Conservation (phyloP, 2,888 invertebrate genomes). For the Acleris sparsana region DNA sequence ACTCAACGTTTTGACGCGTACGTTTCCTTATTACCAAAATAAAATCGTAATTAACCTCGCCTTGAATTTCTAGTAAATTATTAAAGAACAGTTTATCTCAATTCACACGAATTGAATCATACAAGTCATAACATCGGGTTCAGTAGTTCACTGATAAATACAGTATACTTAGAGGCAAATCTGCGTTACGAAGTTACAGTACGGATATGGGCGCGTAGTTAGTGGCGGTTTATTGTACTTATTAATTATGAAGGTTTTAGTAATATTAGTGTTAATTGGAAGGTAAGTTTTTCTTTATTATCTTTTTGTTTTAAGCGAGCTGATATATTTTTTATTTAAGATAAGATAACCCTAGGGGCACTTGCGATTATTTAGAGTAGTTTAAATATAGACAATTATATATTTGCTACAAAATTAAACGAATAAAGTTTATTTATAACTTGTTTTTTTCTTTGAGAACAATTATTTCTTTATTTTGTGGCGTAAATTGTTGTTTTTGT, state of each 20-base stretch:
- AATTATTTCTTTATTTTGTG: too few species aligned
- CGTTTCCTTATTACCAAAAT: too few species aligned
- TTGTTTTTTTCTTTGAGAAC: too few species aligned
- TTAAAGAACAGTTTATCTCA: constrained; percentile 6
- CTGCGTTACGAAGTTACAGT: constrained; percentile 21
- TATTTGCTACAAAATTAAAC: too few species aligned
- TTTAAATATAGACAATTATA: too few species aligned
- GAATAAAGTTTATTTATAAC: too few species aligned
- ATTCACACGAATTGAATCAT: constrained; percentile 9
- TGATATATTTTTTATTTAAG: too few species aligned
- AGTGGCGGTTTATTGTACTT: constrained; percentile 13
- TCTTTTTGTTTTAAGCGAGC: background rate
- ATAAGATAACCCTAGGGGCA: too few species aligned
- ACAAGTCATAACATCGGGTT: constrained; percentile 19
- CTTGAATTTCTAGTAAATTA: constrained; percentile 14
- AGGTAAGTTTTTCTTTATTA: constrained; percentile 17
- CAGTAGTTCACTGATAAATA: constrained; percentile 33
- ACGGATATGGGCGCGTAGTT: constrained; percentile 7
- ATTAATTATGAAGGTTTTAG: constrained; percentile 4
- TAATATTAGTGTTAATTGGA: constrained; percentile 16
- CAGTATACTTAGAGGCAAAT: constrained; percentile 11
- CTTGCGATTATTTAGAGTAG: too few species aligned
- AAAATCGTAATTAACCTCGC: background rate
- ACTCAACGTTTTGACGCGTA: too few species aligned
- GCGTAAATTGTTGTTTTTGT: too few species aligned